Conservation (phyloP, 1,140 invertebrate species). For the Cyrtorhinus lividipennis region DNA sequence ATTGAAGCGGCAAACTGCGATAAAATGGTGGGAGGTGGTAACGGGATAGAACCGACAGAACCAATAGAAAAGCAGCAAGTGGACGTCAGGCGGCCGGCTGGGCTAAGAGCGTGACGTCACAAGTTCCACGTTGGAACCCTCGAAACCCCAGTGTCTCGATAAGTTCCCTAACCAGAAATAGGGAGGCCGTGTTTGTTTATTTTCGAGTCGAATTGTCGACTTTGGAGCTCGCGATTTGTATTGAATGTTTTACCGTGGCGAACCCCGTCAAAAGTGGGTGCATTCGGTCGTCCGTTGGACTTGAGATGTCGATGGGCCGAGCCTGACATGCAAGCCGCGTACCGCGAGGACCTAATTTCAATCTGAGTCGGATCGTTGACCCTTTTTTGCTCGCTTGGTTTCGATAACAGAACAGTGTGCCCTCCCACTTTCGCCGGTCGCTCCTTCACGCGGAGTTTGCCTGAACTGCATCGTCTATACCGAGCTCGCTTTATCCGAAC, state of each 20-base stretch:
- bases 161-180: neutral
- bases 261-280: no score
- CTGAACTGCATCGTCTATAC: neutral
- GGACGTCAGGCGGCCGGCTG: neutral
- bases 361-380: neutral
- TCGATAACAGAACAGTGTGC: no score
- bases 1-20: neutral
- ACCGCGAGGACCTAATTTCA: no score
- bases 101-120: constrained; percentile 9
- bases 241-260: no score
- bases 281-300: no score
- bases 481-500: constrained; percentile 3
- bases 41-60: neutral
- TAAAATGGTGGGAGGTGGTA: no score
- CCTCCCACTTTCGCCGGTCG: constrained; percentile 14
- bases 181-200: no score
- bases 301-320: no score
- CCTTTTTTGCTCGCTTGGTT: neutral
- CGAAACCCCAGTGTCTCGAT: neutral
- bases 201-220: no score
- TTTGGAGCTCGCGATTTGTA: no score
- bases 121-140: constrained; percentile 16
- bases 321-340: no score
- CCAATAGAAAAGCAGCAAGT: neutral
- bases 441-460: neutral